Evolutionary conservation across 2,888 invertebrate species (phyloP).

Genomic region (Erebia aethiops): DNA sequence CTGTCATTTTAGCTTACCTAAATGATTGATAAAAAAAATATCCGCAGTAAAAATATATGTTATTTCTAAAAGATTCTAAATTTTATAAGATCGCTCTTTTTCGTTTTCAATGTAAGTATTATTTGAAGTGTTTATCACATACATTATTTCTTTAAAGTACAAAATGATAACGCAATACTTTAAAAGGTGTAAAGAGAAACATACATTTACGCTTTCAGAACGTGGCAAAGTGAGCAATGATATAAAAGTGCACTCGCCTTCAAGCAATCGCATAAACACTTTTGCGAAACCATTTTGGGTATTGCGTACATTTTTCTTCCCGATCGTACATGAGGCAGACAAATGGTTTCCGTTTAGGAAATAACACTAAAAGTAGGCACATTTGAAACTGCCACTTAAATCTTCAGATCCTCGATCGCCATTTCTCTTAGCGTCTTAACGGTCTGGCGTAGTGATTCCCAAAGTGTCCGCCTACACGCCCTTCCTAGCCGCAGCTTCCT

Average conservation of each 20-base stretch:
- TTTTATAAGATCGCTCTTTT: background rate
- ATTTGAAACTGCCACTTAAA: slow-evolving; percentile 81
- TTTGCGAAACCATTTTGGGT: slow-evolving; percentile 55
- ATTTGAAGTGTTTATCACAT: background rate
- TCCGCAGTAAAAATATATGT: too few species aligned
- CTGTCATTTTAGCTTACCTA: too few species aligned
- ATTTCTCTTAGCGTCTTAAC: slow-evolving; percentile 77
- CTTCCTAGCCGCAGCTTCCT: background rate
- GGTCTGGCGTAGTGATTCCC: slow-evolving; percentile 46
- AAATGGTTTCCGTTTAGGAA: slow-evolving; percentile 81
- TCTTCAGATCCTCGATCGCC: slow-evolving; percentile 79
- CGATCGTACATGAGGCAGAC: slow-evolving; percentile 74
- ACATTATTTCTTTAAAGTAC: slow-evolving; percentile 17
- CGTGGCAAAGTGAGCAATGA: slow-evolving; percentile 44
- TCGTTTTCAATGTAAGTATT: background rate
- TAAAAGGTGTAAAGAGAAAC: slow-evolving; percentile 30
- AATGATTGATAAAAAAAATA: too few species aligned
- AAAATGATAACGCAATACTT: slow-evolving; percentile 23
- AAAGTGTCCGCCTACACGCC: slow-evolving; percentile 20
- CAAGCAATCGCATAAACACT: slow-evolving; percentile 58
- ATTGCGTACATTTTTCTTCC: slow-evolving; percentile 67
- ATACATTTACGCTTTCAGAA: slow-evolving; percentile 33
- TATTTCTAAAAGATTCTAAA: too few species aligned
- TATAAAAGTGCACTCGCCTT: slow-evolving; percentile 51
- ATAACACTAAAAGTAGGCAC: slow-evolving; percentile 82